Conservation (phyloP, 1,140 invertebrate genomes). For the Aphelinus atriplicis region DNA sequence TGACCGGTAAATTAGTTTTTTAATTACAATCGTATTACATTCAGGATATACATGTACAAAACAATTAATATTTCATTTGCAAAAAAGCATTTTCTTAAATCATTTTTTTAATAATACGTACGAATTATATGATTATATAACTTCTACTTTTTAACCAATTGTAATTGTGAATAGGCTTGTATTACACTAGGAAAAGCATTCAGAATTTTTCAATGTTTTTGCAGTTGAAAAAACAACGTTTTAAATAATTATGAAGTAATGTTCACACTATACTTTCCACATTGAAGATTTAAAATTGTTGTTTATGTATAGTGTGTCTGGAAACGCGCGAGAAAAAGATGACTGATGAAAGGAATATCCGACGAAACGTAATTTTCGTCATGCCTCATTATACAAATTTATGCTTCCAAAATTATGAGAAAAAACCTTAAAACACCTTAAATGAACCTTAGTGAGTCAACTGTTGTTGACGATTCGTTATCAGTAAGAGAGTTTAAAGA, state of each 20-base stretch:
- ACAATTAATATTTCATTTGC: no score
- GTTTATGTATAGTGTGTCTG: conserved; percentile 9
- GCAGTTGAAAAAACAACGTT: background rate
- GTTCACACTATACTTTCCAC: background rate
- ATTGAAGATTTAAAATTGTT: conserved; percentile 4
- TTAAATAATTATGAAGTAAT: background rate
- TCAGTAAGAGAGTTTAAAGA: background rate
- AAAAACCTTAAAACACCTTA: conserved; percentile 2
- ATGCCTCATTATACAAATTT: conserved; percentile 4
- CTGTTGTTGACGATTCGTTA: background rate
- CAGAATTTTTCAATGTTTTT: background rate
- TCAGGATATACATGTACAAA: background rate
- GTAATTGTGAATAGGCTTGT: no score
- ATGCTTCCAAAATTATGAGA: conserved; percentile 8
- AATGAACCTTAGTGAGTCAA: background rate
- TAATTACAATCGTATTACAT: background rate
- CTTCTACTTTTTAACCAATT: no score
- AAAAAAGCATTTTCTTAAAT: no score
- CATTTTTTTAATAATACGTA: no score
- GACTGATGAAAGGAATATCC: background rate
- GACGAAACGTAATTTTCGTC: conserved; percentile 3
- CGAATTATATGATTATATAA: no score
- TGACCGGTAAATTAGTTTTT: background rate
- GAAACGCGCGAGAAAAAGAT: background rate
- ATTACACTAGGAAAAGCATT: no score